Percentiles rank a stretch among this genome's conserved stretches.
Evolutionary conservation across 2,888 invertebrate species (phyloP).

Genomic region (Gonocerus acuteangulatus): DNA sequence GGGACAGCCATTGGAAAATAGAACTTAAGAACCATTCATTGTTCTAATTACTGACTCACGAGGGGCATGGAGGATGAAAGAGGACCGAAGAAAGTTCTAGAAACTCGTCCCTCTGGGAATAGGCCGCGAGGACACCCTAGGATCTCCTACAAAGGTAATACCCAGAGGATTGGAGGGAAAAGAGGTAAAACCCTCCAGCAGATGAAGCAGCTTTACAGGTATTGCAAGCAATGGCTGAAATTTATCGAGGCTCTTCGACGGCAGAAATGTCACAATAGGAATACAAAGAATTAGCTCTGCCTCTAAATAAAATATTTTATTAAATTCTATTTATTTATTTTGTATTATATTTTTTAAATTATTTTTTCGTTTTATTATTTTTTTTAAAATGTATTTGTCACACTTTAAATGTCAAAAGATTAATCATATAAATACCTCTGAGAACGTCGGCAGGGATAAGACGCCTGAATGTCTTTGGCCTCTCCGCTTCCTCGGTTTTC

Average conservation of each 20-base stretch:
- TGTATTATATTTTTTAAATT: too few relatives aligned
- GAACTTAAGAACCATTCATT: neutral
- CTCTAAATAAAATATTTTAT: too few relatives aligned
- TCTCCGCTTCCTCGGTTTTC: slow-evolving; percentile 41
- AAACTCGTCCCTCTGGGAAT: neutral
- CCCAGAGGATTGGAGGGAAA: too few relatives aligned
- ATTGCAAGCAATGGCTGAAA: neutral
- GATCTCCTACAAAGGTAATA: too few relatives aligned
- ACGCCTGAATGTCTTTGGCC: slow-evolving; percentile 67
- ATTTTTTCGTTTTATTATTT: too few relatives aligned
- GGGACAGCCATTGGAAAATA: neutral
- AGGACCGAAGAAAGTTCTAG: neutral
- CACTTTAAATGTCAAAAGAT: too few relatives aligned
- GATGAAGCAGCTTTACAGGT: neutral
- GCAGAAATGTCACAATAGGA: neutral
- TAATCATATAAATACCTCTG: slow-evolving; percentile 67
- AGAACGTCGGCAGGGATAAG: slow-evolving; percentile 83
- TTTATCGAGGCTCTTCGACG: too few relatives aligned
- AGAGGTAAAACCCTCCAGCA: too few relatives aligned
- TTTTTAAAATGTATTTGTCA: too few relatives aligned
- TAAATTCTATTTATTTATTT: too few relatives aligned
- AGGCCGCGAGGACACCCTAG: neutral
- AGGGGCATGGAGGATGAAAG: neutral
- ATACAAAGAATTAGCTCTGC: too few relatives aligned
- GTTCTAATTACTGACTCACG: neutral